phyloP scores from a whole-genome alignment of 2,797 vertebrate genomes.

The Anabas testudineus region DNA sequence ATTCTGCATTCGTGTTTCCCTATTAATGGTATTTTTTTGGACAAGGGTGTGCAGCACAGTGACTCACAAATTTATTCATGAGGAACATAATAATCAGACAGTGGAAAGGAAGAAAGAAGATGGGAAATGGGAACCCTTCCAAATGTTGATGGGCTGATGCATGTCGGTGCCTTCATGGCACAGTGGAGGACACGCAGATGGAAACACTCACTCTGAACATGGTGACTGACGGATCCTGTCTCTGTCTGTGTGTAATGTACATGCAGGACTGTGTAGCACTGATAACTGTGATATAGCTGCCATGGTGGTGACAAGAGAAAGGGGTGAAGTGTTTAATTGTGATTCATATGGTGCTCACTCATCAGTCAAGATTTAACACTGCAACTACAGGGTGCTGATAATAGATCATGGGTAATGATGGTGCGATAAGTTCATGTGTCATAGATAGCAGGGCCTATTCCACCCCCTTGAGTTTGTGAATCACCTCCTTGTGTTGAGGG shows the following conservation, averaged over 20 bases:
- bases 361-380: constrained; percentile 25
- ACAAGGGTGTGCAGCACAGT: constrained; percentile 5
- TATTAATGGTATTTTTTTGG: constrained; percentile 14
- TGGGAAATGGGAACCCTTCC: constrained; percentile 26
- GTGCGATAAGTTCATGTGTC: constrained; percentile 64
- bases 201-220: constrained; percentile 33
- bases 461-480: constrained; percentile 46
- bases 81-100: constrained; percentile 55
- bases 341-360: constrained; percentile 58
- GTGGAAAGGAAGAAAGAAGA: constrained; percentile 29
- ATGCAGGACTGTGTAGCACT: constrained; percentile 15
- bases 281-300: constrained; percentile 48
- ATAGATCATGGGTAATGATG: constrained; percentile 66
- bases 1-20: constrained; percentile 33
- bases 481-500: constrained; percentile 41
- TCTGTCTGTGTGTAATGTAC: constrained; percentile 60
- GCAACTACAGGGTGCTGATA: constrained; percentile 23
- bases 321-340: constrained; percentile 56
- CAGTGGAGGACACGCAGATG: constrained; percentile 42
- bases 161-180: constrained; percentile 34
- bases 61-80: constrained; percentile 61
- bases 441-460: constrained; percentile 48
- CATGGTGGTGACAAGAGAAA: constrained; percentile 4
- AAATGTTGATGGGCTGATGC: constrained; percentile 44
- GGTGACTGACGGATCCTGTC: constrained; percentile 64